Base-by-base conservation (phyloP, 1,140 invertebrate species). In the Drosophila neocordata region DNA sequence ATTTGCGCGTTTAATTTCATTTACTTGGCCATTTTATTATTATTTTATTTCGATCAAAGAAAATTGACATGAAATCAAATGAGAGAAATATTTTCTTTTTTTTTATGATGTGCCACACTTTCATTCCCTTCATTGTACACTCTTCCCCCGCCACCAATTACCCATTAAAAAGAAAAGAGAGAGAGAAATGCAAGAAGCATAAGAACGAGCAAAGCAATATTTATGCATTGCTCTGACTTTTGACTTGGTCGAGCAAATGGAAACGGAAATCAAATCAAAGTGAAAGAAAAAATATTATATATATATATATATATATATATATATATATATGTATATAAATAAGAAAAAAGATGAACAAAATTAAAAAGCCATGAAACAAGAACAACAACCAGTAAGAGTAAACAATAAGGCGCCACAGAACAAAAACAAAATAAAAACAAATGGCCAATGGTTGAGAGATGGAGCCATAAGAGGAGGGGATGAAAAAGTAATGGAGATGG, bases 11-110 rank as follows among this genome's bases (percentile, higher is more conserved):
- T 84, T 69, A 80, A 85, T 84, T 73, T 84, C 80, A 85, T 77
- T 84, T 85, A 73, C 72, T 80, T 73, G 80, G 73, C 41, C 41
- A 48, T 48, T 48, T 64, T 84, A 85, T 84, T 83, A 85, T 83
- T 82, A 83, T 80, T 84, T 83, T 84, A 85, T 84, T 85, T 77
- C 27, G 72, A 69, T 73, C 81, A 75, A 27, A 20, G 38, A 67
- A 79, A 85, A 84, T 77, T 85, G 81, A 80, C 80, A 77, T 84
- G 77, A 84, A 84, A 85, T 84, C 73, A 77, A 80, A 77, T 83
- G 65, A 73, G 64, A 52, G 65, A 58, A 77, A 48, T 48, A n/a
- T n/a, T n/a, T n/a, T n/a, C n/a, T n/a, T n/a, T n/a, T 11, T 73
- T 63, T 83, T 84, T 79, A 83, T 85, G 81, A 73, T 69, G 35